phyloP scores from a whole-genome alignment of 1,140 invertebrate species.

The Caenorhabditis briggsae region DNA sequence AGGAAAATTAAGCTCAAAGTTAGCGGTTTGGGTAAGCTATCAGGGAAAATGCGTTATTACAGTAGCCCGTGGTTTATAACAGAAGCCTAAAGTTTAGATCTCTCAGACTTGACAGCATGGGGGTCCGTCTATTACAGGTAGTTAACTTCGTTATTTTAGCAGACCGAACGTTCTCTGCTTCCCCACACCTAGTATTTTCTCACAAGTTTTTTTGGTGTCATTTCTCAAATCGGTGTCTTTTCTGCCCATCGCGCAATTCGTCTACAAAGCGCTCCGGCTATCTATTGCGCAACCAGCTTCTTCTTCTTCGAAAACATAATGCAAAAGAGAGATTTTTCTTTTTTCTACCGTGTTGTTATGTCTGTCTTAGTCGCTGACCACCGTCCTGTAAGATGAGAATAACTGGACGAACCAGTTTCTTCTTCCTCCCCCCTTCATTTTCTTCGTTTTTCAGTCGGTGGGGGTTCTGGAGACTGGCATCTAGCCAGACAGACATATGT shows the following conservation, averaged over 20 bases:
- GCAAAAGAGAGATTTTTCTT: slow-evolving; percentile 28
- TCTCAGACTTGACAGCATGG: too few relatives aligned
- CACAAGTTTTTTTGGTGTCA: neutral
- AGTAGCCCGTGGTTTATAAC: too few relatives aligned
- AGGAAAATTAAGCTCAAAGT: too few relatives aligned
- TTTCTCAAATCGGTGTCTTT: slow-evolving; percentile 41
- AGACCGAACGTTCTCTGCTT: neutral
- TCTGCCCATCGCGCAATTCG: slow-evolving; percentile 29
- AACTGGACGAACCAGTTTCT: slow-evolving; percentile 51
- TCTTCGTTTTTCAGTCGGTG: neutral
- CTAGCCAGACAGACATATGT: slow-evolving; percentile 52
- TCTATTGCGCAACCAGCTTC: slow-evolving; percentile 49
- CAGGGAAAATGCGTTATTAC: too few relatives aligned
- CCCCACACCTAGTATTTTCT: neutral
- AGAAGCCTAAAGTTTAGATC: too few relatives aligned
- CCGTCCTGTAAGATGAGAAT: slow-evolving; percentile 54
- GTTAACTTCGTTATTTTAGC: too few relatives aligned
- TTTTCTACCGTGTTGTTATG: slow-evolving; percentile 50
- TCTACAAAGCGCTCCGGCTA: slow-evolving; percentile 43
- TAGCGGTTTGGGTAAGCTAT: too few relatives aligned
- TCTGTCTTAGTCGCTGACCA: slow-evolving; percentile 40
- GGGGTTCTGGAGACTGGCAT: slow-evolving; percentile 40
- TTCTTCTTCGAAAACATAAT: slow-evolving; percentile 36
- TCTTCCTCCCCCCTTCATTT: too few relatives aligned
- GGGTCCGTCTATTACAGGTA: too few relatives aligned